Percentiles rank a stretch among this genome's conserved stretches.
phyloP scores from a whole-genome alignment of 2,113 vertebrate species.

The Scolopax mira region DNA sequence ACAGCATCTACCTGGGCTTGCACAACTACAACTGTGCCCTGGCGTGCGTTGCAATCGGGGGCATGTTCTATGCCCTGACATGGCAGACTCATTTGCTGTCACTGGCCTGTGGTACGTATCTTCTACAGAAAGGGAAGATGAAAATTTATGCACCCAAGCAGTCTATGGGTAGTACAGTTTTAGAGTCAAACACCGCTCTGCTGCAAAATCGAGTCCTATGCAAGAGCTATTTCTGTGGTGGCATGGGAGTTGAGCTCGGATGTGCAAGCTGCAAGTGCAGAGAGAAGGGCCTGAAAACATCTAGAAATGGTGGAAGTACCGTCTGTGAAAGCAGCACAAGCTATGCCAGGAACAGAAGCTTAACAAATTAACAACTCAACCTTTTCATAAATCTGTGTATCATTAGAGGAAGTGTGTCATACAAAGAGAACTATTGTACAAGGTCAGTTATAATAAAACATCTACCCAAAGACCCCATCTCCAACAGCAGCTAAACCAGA shows the following conservation, averaged over 20 bases:
- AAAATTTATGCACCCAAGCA: background rate
- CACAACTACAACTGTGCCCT: slow-evolving; percentile 95
- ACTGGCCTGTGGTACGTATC: slow-evolving; percentile 83
- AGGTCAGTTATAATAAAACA: background rate
- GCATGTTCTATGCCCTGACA: slow-evolving; percentile 95
- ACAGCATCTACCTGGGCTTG: slow-evolving; percentile 87
- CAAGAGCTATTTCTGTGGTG: background rate
- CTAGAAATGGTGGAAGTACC: background rate
- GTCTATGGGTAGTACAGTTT: background rate
- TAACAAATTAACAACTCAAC: background rate
- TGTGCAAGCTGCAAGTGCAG: background rate
- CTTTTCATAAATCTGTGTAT: background rate
- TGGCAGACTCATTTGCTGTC: slow-evolving; percentile 94
- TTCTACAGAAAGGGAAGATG: background rate
- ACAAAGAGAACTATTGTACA: background rate
- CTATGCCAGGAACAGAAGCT: background rate
- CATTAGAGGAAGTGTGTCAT: background rate
- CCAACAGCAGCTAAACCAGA: background rate
- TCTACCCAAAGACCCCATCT: background rate
- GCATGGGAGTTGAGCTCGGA: background rate
- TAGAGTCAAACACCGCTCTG: background rate
- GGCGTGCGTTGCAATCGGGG: slow-evolving; percentile 87
- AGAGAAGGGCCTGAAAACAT: fast-evolving
- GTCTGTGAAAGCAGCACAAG: background rate
- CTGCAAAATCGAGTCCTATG: background rate